Evolutionary conservation across 2,888 invertebrate species (phyloP).

Genomic region (Boloria euphrosyne): DNA sequence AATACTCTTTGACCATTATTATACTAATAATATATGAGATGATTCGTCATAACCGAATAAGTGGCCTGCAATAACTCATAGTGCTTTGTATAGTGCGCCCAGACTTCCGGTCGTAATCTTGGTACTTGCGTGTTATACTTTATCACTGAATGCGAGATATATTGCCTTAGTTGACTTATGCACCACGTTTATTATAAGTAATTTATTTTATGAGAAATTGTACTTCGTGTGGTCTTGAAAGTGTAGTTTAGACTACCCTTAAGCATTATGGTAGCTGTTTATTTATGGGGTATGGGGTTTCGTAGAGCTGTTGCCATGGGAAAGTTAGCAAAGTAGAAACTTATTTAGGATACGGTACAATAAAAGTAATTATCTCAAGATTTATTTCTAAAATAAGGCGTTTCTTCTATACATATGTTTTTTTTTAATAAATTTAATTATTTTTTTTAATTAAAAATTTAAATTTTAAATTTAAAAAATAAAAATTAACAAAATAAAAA

Average conservation of each 20-base stretch:
- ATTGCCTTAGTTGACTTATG: slow-evolving; percentile 28
- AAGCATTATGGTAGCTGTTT: not conserved
- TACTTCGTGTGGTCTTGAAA: slow-evolving; percentile 2
- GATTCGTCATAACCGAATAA: slow-evolving; percentile 73
- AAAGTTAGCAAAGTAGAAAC: too few relatives aligned
- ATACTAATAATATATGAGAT: slow-evolving; percentile 74
- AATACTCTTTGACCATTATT: slow-evolving; percentile 61
- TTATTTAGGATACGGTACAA: not conserved
- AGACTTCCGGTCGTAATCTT: slow-evolving; percentile 60
- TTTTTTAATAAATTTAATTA: too few relatives aligned
- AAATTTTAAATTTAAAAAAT: too few relatives aligned
- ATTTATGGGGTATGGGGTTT: not conserved
- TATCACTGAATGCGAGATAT: slow-evolving; percentile 35
- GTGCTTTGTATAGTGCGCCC: slow-evolving; percentile 55
- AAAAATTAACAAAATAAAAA: too few relatives aligned
- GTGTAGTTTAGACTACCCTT: not conserved
- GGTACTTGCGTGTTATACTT: slow-evolving; percentile 36
- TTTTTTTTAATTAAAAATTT: too few relatives aligned
- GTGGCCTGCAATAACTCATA: slow-evolving; percentile 65
- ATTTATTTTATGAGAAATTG: slow-evolving; percentile 20
- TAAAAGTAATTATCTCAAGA: not conserved
- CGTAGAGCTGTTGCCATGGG: not conserved
- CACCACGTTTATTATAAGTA: slow-evolving; percentile 22
- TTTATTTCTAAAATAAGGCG: too few relatives aligned
- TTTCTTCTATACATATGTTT: too few relatives aligned